Evolutionary conservation across 2,113 vertebrate species (phyloP).

Genomic region (Electrona antarctica): DNA sequence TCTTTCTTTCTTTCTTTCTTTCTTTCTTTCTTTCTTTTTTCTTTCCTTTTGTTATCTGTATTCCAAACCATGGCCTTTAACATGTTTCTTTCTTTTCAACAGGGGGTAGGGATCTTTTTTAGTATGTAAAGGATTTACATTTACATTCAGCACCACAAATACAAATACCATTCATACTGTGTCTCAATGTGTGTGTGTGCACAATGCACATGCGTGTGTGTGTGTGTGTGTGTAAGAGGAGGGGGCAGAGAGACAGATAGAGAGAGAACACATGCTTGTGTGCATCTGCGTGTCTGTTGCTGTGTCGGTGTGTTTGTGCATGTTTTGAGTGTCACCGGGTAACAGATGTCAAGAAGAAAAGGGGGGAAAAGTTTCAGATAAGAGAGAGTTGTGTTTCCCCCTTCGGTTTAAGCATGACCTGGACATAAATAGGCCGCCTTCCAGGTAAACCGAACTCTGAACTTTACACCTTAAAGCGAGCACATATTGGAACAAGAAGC

Average conservation of each 20-base stretch:
- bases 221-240: no score
- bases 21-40: constrained; percentile 16
- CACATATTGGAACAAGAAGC: not conserved
- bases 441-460: not conserved
- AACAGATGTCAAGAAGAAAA: not conserved
- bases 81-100: constrained; percentile 68
- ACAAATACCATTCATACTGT: constrained; percentile 34
- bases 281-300: not conserved
- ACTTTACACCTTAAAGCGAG: not conserved
- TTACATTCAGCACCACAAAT: constrained; percentile 32
- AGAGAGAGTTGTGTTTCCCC: not conserved
- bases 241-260: no score
- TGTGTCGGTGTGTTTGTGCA: not conserved
- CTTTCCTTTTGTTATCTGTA: constrained; percentile 52
- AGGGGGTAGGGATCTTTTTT: constrained; percentile 41
- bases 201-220: no score
- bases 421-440: not conserved
- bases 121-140: constrained; percentile 30
- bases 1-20: constrained; percentile 8
- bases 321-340: not conserved
- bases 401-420: not conserved
- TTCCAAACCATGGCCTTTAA: constrained; percentile 58
- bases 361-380: not conserved
- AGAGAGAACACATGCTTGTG: no score
- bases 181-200: not conserved